These are phyloP conservation scores for Axea sp. DNA, from an alignment of 2,888 invertebrate genomes.

Conservation along the genomic window DNA sequence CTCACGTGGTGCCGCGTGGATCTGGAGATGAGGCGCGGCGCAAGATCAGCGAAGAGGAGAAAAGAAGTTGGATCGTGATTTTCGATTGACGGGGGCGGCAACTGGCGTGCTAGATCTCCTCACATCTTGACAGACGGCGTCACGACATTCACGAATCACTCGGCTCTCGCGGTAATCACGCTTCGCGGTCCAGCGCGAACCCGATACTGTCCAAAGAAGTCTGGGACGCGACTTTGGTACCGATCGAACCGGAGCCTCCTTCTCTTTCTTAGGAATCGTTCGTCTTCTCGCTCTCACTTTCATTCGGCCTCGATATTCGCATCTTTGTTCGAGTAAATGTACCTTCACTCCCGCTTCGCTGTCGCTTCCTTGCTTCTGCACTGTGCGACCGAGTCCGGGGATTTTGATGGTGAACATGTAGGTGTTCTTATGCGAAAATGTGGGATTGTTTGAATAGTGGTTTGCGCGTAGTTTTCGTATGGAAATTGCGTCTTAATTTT, in stretches of 20 bases:
- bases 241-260: constrained; percentile 51
- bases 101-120: constrained; percentile 59
- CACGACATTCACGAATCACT: constrained; percentile 57
- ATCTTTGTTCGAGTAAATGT: constrained; percentile 41
- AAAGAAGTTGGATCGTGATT: constrained; percentile 38
- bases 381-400: constrained; percentile 37
- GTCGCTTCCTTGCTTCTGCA: constrained; percentile 26
- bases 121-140: constrained; percentile 64
- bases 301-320: constrained; percentile 49
- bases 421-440: no score
- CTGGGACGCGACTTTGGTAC: constrained; percentile 58
- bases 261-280: constrained; percentile 51
- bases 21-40: no score
- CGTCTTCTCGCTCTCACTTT: constrained; percentile 49
- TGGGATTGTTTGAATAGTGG: no score
- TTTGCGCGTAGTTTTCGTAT: no score
- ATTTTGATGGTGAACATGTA: constrained; percentile 38
- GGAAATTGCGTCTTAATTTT: no score
- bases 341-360: constrained; percentile 41
- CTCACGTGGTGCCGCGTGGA: no score
- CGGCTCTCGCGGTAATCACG: constrained; percentile 66
- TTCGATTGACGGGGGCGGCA: constrained; percentile 45
- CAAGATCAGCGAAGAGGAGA: neutral
- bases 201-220: constrained; percentile 72
- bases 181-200: constrained; percentile 75